These are phyloP conservation scores for Mesorhabditis belari DNA, from an alignment of 2,888 invertebrate species.

Conservation along the genomic window DNA sequence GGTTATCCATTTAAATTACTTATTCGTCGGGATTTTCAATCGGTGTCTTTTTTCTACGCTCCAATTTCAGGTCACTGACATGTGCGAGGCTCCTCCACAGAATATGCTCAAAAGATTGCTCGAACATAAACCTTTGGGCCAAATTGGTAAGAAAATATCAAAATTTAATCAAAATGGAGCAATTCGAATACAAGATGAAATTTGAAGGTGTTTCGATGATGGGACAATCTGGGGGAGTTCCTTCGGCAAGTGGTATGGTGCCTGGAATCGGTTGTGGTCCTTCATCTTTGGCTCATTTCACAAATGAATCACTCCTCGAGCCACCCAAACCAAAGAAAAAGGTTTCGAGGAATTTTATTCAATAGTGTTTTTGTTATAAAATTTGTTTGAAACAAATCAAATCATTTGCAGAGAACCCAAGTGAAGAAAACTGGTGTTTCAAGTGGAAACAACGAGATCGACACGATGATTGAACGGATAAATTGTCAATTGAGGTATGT, in stretches of 20 bases:
- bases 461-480: slow-evolving; percentile 26
- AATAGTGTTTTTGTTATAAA: not conserved
- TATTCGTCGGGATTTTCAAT: no score
- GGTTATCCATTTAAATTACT: not conserved
- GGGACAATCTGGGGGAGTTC: not conserved
- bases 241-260: slow-evolving; percentile 1
- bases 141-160: no score
- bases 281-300: slow-evolving; percentile 13
- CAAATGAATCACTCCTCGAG: not conserved
- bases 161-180: not conserved
- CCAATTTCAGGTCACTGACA: no score
- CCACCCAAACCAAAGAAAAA: slow-evolving; percentile 43
- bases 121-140: no score
- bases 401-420: not conserved
- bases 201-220: slow-evolving; percentile 1
- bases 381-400: not conserved
- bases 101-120: no score
- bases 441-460: slow-evolving; percentile 14
- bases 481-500: slow-evolving; percentile 23
- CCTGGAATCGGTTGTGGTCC: slow-evolving; percentile 24
- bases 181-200: not conserved
- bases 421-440: not conserved
- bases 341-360: slow-evolving; percentile 19
- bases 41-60: no score
- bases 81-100: no score